Evolutionary conservation across 2,113 vertebrate genomes (phyloP).

Genomic region (Petrocephalus zakoni): DNA sequence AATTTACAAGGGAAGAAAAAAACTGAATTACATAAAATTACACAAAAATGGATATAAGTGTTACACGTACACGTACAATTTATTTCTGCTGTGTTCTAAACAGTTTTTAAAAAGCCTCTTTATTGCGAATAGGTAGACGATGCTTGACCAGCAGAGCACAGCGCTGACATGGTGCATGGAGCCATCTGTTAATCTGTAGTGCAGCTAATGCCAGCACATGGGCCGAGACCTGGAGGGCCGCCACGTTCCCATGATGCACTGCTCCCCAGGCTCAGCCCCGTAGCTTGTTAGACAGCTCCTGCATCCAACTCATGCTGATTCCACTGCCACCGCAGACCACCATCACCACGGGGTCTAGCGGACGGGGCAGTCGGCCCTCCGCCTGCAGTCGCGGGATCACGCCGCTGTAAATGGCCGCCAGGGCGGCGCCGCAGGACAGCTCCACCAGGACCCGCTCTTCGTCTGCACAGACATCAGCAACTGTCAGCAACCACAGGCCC

Average conservation of each 20-base stretch:
- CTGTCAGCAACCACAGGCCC: neutral
- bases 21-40: neutral
- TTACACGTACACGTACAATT: neutral
- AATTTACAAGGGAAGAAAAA: neutral
- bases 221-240: neutral
- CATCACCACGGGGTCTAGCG: constrained; percentile 54
- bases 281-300: constrained; percentile 37
- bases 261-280: constrained; percentile 24
- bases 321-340: constrained; percentile 68
- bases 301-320: constrained; percentile 54
- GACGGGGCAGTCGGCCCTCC: constrained; percentile 49
- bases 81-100: neutral
- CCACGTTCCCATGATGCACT: neutral
- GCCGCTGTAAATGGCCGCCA: constrained; percentile 63
- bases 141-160: neutral
- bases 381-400: constrained; percentile 55
- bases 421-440: constrained; percentile 63
- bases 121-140: neutral
- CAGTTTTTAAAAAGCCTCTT: neutral
- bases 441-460: constrained; percentile 72
- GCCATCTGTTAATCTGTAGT: neutral
- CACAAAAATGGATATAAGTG: neutral
- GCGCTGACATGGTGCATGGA: neutral
- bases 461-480: constrained; percentile 43
- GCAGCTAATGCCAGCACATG: neutral